Base-by-base conservation (phyloP, 2,888 invertebrate genomes). In the Eupelmus urozonus region DNA sequence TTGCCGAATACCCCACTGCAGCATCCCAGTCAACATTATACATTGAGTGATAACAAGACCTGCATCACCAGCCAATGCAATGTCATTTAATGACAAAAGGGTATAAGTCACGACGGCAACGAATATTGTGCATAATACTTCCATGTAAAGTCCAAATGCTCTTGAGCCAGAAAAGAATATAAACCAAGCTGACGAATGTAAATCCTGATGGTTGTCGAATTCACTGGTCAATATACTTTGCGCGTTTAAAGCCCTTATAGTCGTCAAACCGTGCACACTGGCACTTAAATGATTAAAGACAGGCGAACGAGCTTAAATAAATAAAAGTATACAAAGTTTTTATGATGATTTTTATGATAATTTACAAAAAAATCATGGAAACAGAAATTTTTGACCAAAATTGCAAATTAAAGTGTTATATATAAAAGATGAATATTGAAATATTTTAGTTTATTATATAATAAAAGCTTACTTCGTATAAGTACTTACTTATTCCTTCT, bases 1-100 rank as follows among this genome's bases (percentile, higher is more conserved):
- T 90, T 96, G 96, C 51, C 96, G 91, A 87, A 97, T 94, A 0
- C 95, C 96, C 94, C 96, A 97, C 85, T 93, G 93, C 0, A 93
- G 90, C 90, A 94, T 91, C 2, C 89, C 89, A 0, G 88, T 88
- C 69, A 90, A 83, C 0, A 87, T 85, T 84, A 91, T 89, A 1
- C 89, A 85, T 74, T 90, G 90, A 0, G 90, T 90, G 34, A 91
- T 90, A 0, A 90, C 90, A 25, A 91, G 82, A 65, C 91, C 91
- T 0, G 90, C 90, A 49, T 76, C n/a, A 1, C 71, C 49, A 2
- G 59, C 7, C 9, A 23, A 79, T 85, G 81, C 77, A 87, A 88
- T 78, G 72, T 82, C 77, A 25, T 83, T 67, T 5, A 91, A 82
- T 63, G 92, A 90, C 2, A 90, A 81, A 84, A 95, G 94, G 86